Evolutionary conservation across 1,140 invertebrate genomes (phyloP).

Genomic region (Drosophila yakuba): DNA sequence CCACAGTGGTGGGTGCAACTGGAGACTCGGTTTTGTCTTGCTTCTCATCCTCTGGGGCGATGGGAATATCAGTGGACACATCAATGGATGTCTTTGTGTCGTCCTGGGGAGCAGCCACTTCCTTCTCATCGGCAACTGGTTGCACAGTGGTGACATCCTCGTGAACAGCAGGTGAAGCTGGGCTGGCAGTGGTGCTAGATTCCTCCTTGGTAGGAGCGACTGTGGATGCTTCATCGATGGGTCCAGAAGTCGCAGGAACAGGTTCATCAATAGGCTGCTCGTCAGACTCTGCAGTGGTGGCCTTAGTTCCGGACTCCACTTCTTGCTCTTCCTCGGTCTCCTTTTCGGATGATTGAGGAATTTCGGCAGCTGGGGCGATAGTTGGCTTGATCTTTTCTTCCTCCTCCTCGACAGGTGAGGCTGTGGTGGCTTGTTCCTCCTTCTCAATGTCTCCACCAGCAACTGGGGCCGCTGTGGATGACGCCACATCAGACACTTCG

Average conservation of each 20-base stretch:
- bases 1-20: conserved; percentile 20
- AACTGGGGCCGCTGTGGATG: conserved; percentile 31
- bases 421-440: conserved; percentile 18
- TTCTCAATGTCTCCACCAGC: conserved; percentile 29
- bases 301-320: conserved; percentile 8
- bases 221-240: conserved; percentile 26
- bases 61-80: conserved; percentile 25
- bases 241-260: neutral
- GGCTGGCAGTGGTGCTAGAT: conserved; percentile 12
- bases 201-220: conserved; percentile 22
- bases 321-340: conserved; percentile 22
- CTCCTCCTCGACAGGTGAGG: conserved; percentile 27
- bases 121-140: conserved; percentile 43
- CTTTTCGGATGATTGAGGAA: conserved; percentile 12
- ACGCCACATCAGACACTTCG: conserved; percentile 16
- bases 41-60: conserved; percentile 29
- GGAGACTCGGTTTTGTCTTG: conserved; percentile 28
- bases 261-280: conserved; percentile 27
- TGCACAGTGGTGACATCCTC: conserved; percentile 32
- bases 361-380: conserved; percentile 9
- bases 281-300: neutral
- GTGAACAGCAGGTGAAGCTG: conserved; percentile 20
- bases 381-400: conserved; percentile 24
- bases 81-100: conserved; percentile 23
- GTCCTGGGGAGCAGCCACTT: conserved; percentile 18